Conservation (phyloP, 1,140 invertebrate genomes). For the Heliconius hewitsoni region DNA sequence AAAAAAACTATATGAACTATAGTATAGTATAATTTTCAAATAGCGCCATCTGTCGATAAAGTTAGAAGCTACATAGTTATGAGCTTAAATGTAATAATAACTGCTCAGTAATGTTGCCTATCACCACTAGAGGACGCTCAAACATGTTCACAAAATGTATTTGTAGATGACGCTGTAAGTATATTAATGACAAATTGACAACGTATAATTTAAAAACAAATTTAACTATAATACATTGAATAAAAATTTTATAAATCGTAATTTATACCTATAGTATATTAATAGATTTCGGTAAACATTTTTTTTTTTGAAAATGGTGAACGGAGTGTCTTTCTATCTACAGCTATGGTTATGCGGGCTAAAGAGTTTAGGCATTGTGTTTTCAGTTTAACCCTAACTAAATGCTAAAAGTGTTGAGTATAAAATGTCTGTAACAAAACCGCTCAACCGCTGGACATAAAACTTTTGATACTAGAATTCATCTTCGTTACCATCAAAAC, state of each 20-base stretch:
- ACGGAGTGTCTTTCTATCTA: too few relatives aligned
- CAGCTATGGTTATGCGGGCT: too few relatives aligned
- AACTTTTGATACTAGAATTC: background rate
- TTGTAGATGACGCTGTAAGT: background rate
- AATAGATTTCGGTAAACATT: too few relatives aligned
- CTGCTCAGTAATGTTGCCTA: background rate
- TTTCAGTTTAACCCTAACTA: background rate
- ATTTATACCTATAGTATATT: too few relatives aligned
- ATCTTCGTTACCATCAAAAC: background rate
- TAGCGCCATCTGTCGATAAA: constrained; percentile 5
- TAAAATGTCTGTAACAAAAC: background rate
- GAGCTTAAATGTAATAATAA: background rate
- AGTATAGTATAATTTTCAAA: background rate
- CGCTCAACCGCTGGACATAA: background rate
- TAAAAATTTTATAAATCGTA: background rate
- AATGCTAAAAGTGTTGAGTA: background rate
- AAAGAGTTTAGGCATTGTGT: too few relatives aligned
- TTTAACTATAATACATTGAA: background rate
- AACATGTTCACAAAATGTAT: background rate
- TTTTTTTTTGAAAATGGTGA: too few relatives aligned
- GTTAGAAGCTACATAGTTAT: background rate
- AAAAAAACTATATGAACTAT: too few relatives aligned
- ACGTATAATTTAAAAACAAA: background rate
- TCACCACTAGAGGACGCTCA: background rate
- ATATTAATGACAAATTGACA: background rate